These are phyloP conservation scores for Eurytoma adleriae DNA, from an alignment of 2,888 invertebrate genomes.

Conservation along the genomic window DNA sequence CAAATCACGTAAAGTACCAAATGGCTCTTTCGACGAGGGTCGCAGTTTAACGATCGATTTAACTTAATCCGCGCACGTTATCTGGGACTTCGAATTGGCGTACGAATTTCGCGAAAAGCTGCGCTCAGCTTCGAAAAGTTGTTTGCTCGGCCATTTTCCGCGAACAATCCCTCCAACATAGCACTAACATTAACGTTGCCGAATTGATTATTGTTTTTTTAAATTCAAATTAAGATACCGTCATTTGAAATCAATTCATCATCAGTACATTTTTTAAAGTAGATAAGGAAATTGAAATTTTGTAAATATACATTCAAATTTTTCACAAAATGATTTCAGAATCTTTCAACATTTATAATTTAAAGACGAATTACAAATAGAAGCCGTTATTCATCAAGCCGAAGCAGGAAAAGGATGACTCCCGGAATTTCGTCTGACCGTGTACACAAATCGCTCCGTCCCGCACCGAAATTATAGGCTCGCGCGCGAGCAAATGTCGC, in stretches of 20 bases:
- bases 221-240: no score
- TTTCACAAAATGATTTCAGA: no score
- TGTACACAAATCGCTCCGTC: constrained; percentile 6
- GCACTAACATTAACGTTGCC: no score
- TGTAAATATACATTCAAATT: no score
- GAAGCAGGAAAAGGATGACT: no score
- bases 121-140: constrained; percentile 21
- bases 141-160: constrained; percentile 10
- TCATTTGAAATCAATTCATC: no score
- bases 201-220: no score
- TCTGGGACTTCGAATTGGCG: constrained; percentile 27
- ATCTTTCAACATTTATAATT: no score
- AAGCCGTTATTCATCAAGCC: no score
- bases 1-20: constrained; percentile 51
- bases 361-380: no score
- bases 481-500: constrained; percentile 57
- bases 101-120: constrained; percentile 46
- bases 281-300: no score
- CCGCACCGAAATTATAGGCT: constrained; percentile 58
- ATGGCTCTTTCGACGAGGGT: constrained; percentile 46
- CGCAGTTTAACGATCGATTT: constrained; percentile 56
- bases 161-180: neutral
- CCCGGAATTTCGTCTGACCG: neutral
- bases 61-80: constrained; percentile 49
- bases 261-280: no score